Conservation (phyloP, 1,140 invertebrate genomes). For the Drosophila erecta region DNA sequence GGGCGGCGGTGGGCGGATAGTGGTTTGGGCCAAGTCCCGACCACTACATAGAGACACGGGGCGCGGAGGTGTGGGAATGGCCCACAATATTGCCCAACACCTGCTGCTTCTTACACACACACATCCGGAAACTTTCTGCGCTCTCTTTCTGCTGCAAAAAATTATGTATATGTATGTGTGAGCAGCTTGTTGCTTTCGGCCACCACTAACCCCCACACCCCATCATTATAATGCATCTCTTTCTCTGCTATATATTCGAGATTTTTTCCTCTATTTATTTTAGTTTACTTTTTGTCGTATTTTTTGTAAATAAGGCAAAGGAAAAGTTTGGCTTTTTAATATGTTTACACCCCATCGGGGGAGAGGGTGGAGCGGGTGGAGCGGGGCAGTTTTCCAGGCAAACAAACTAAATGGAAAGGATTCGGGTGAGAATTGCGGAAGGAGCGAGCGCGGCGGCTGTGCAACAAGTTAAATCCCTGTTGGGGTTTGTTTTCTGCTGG, state of each 20-base stretch:
- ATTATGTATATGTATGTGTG: constrained; percentile 9
- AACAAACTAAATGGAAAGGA: constrained; percentile 26
- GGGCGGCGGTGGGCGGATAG: constrained; percentile 10
- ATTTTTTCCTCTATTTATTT: constrained; percentile 40
- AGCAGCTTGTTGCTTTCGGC: constrained; percentile 47
- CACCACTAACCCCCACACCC: constrained; percentile 2
- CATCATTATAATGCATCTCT: constrained; percentile 45
- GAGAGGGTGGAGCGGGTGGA: neutral
- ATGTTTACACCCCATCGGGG: constrained; percentile 43
- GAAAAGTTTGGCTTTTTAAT: constrained; percentile 61
- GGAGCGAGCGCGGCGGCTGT: constrained; percentile 4
- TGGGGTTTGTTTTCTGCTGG: constrained; percentile 31
- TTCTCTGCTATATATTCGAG: constrained; percentile 51
- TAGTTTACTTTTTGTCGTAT: constrained; percentile 11
- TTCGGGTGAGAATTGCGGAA: neutral
- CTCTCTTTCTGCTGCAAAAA: constrained; percentile 9
- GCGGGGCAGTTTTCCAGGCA: constrained; percentile 15
- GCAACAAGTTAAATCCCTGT: constrained; percentile 50
- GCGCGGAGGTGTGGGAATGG: constrained; percentile 20
- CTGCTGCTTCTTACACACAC: constrained; percentile 65
- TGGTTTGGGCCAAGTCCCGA: constrained; percentile 7
- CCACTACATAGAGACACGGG: constrained; percentile 42
- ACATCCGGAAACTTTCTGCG: constrained; percentile 42
- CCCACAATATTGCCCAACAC: constrained; percentile 74
- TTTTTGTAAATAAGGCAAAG: constrained; percentile 52